phyloP scores from a whole-genome alignment of 2,888 invertebrate genomes.

The Acanthosepion lycidas region DNA sequence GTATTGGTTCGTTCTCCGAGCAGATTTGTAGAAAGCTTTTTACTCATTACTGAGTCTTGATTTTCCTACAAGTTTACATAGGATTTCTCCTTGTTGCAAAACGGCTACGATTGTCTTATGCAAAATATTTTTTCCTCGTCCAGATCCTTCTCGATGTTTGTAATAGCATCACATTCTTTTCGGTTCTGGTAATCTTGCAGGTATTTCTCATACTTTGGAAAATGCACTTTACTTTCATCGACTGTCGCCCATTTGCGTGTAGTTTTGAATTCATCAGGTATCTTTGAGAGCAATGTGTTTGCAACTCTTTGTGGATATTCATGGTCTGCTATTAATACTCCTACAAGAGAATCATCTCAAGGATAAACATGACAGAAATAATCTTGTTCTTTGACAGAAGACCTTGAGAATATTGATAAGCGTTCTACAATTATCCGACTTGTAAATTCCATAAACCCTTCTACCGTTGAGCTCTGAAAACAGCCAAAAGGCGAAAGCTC shows the following conservation, averaged over 20 bases:
- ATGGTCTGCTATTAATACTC: conserved; percentile 95
- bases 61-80: too few relatives aligned
- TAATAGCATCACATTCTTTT: too few relatives aligned
- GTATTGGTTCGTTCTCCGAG: too few relatives aligned
- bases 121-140: too few relatives aligned
- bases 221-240: conserved; percentile 77
- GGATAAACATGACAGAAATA: conserved; percentile 99
- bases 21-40: too few relatives aligned
- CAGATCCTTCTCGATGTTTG: too few relatives aligned
- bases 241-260: conserved; percentile 84
- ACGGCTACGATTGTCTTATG: too few relatives aligned
- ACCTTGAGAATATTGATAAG: conserved; percentile 87
- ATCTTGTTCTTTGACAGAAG: conserved; percentile 92
- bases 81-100: too few relatives aligned
- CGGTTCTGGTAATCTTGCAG: too few relatives aligned
- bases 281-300: conserved; percentile 94
- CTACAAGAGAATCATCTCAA: conserved; percentile 88
- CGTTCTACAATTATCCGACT: conserved; percentile 96
- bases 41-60: too few relatives aligned
- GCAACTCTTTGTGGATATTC: conserved; percentile 98
- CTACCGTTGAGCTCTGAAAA: conserved; percentile 90
- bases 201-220: too few relatives aligned
- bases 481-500: conserved; percentile 95
- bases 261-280: conserved; percentile 89
- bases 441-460: conserved; percentile 97